Evolutionary conservation across 2,113 vertebrate species (phyloP), one percentile per base, ranked within the genome.

Genomic region (Chamaetylas fuelleborni): DNA sequence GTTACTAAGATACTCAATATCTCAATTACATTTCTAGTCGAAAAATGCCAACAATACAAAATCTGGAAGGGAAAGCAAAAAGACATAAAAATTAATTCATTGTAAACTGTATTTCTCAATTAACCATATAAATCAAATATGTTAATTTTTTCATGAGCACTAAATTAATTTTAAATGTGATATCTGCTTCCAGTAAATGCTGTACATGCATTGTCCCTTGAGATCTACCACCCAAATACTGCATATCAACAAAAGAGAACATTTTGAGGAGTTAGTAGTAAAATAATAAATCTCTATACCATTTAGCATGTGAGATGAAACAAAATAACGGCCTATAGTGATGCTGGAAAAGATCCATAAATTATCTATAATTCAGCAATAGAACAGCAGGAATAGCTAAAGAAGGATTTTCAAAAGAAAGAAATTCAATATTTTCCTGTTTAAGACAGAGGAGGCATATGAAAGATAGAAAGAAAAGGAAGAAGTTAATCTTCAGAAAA

Each of bases 321-420:
- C 40, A 83, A 92, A 81, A 94, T 71, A 77, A 88, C 5, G 56
- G 48, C 16, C 45, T 67, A 18, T 69, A n/a, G 40, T 67, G 45
- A 79, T 76, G 65, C 14, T 85, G 87, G 58, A 89, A 84, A 92
- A 92, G 82, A 62, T 77, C 81, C 25, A 87, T 95, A 84, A 93
- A 72, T 40, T 91, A 84, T 93, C 80, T 95, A 81, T 95, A 95
- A 96, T 95, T 94, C 85, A 93, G 25, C 76, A 95, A 83, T 31
- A 72, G 70, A 86, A 91, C 61, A 93, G 71, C 77, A 80, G 69
- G 79, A 91, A 92, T 80, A 88, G 22, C 66, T 92, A 90, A 95
- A 86, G 40, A 15, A 87, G 51, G 20, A n/a, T 90, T 95, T 96
- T 93, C 64, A 78, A 86, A 93, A 47, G 58, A 90, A 94, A 96